These are phyloP conservation scores for Tringa solitaria DNA, from an alignment of 2,113 vertebrate genomes.

Conservation along the genomic window DNA sequence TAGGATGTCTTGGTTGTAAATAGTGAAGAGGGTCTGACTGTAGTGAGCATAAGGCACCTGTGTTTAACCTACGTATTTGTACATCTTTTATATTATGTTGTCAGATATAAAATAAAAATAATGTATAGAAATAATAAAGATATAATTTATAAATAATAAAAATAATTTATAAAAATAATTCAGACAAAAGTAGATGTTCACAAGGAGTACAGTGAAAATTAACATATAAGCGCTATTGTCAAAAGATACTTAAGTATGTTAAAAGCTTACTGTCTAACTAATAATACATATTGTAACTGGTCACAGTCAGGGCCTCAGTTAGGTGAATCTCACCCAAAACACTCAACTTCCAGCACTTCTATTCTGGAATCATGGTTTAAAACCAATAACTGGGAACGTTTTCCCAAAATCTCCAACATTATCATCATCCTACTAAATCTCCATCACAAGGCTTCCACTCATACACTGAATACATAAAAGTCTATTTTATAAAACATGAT, in stretches of 20 bases:
- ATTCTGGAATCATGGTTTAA: neutral
- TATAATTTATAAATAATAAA: no score
- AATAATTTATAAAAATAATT: neutral
- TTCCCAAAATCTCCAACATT: neutral
- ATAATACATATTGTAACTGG: neutral
- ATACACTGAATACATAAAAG: neutral
- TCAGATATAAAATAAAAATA: neutral
- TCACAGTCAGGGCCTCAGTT: neutral
- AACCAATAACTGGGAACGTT: neutral
- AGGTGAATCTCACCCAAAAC: neutral
- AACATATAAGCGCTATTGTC: neutral
- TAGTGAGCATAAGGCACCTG: neutral
- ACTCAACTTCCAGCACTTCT: neutral
- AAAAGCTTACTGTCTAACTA: neutral
- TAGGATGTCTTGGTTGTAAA: neutral
- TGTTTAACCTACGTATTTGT: neutral
- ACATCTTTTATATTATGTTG: neutral
- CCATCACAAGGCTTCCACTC: neutral
- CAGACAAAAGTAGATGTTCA: neutral
- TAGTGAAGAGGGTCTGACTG: neutral
- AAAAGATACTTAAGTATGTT: neutral
- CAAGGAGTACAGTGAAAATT: neutral
- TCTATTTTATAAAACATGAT: neutral
- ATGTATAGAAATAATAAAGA: no score
- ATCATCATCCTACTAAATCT: neutral